Evolutionary conservation across 2,113 vertebrate genomes (phyloP), one percentile per base, ranked within the genome.

Genomic region (Pyxicephalus adspersus): DNA sequence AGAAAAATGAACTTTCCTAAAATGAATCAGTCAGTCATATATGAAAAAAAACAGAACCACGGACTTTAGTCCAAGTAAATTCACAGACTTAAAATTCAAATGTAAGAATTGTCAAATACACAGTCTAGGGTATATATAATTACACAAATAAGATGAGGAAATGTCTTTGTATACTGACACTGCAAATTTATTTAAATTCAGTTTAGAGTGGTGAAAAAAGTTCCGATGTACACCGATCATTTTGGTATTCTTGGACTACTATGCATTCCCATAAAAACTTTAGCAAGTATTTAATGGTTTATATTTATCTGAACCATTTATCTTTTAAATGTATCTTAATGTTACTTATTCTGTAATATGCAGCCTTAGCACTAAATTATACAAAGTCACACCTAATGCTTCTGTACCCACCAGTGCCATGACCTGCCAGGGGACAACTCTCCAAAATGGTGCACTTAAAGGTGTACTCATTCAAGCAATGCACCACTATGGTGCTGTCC

Each of bases 251-350:
- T 20, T 77, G n/a, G 60, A 54, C 38, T 20, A 29, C 26, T 54
- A 34, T 55, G 50, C 50, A 54, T 34, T 77, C 61, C 61, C 64
- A 66, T 50, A 20, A 77, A 77, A 54, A 28, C 45, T 64, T 18
- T 5, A 50, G 55, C 55, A 63, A 31, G 45, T 52, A 11, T 31
- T 22, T 25, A 52, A 13, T 54, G 60, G 34, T 51, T 54, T 64
- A 17, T 54, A 52, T 8, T 13, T 26, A 13, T 22, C 3, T 51
- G 52, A 19, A n/a, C n/a, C n/a, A n/a, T n/a, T n/a, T n/a, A n/a
- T n/a, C n/a, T n/a, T n/a, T n/a, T n/a, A n/a, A n/a, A n/a, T n/a
- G n/a, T n/a, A n/a, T n/a, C n/a, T n/a, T n/a, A n/a, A n/a, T n/a
- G n/a, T n/a, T n/a, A n/a, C n/a, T n/a, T n/a, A 54, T 73, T 17